Conservation (phyloP, 2,888 invertebrate genomes). For the Drosophila putrida region DNA sequence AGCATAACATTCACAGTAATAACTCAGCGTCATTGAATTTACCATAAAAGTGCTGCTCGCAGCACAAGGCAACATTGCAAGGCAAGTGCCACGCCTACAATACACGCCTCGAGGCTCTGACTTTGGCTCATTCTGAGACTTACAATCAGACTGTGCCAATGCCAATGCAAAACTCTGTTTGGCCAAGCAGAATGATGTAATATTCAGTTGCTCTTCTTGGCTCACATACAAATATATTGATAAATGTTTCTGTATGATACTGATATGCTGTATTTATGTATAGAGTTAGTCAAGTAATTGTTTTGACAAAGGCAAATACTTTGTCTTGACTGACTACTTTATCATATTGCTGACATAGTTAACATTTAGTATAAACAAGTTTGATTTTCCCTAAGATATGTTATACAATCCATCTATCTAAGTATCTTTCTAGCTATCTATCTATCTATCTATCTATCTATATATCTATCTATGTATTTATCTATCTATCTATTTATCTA, state of each 20-base stretch:
- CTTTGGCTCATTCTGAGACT: background rate
- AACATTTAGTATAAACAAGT: too few relatives aligned
- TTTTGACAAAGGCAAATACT: background rate
- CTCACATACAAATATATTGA: constrained; percentile 1
- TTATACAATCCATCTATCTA: too few relatives aligned
- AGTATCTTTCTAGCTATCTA: too few relatives aligned
- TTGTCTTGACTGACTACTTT: too few relatives aligned
- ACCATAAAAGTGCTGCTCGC: constrained; percentile 19
- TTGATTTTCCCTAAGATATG: too few relatives aligned
- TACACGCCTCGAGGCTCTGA: background rate
- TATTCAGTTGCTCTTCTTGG: constrained; percentile 23
- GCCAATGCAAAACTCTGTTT: constrained; percentile 46
- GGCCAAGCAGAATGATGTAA: constrained; percentile 60
- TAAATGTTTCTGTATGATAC: constrained; percentile 3
- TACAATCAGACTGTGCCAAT: background rate
- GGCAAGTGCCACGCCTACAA: constrained; percentile 4
- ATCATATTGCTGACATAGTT: too few relatives aligned
- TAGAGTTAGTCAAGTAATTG: background rate
- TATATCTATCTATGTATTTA: too few relatives aligned
- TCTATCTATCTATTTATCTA: too few relatives aligned
- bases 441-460: too few relatives aligned
- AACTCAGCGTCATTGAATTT: constrained; percentile 28
- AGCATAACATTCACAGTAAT: constrained; percentile 12
- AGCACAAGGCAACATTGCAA: constrained; percentile 8
- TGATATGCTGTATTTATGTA: constrained; percentile 26